phyloP scores from a whole-genome alignment of 2,888 invertebrate species.

The Ormyrus nitidulus region DNA sequence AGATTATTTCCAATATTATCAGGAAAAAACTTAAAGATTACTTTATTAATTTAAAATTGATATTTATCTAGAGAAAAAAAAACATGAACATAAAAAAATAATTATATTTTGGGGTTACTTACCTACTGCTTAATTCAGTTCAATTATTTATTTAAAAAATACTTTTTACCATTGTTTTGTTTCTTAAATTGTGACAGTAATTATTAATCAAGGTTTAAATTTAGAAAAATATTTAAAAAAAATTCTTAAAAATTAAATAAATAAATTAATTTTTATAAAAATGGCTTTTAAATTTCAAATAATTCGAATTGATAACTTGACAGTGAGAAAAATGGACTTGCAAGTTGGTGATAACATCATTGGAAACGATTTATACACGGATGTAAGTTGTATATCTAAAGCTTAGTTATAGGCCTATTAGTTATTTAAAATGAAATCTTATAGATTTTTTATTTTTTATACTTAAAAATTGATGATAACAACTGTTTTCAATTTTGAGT shows the following conservation, averaged over 20 bases:
- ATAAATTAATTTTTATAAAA: background rate
- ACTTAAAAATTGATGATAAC: too few relatives aligned
- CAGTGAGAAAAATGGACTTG: slow-evolving; percentile 62
- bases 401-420: background rate
- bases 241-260: slow-evolving; percentile 5
- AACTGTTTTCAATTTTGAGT: too few relatives aligned
- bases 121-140: background rate
- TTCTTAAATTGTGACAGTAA: slow-evolving; percentile 22
- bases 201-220: background rate
- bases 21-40: too few relatives aligned
- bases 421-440: background rate
- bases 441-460: too few relatives aligned
- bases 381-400: slow-evolving; percentile 59
- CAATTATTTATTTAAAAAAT: background rate
- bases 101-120: background rate
- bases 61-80: too few relatives aligned
- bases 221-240: background rate
- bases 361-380: slow-evolving; percentile 55
- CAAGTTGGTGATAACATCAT: slow-evolving; percentile 65
- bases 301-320: slow-evolving; percentile 63
- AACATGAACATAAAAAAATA: background rate
- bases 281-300: slow-evolving; percentile 65
- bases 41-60: too few relatives aligned
- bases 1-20: too few relatives aligned
- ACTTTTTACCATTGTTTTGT: background rate